These are phyloP conservation scores for Drosophila pseudoananassae DNA, from an alignment of 1,140 invertebrate species.

Conservation along the genomic window DNA sequence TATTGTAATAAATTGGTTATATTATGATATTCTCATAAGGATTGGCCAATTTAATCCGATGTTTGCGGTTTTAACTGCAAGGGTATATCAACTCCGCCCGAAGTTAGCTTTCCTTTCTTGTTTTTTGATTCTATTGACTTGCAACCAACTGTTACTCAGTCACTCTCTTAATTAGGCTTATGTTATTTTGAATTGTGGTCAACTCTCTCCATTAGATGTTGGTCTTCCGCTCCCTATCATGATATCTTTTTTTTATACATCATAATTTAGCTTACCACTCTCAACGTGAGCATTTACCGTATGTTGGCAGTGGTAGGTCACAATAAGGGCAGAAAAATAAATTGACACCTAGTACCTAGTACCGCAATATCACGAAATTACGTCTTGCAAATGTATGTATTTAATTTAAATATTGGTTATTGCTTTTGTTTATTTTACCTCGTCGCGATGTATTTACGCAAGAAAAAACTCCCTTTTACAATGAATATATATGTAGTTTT, in stretches of 20 bases:
- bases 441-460: too few relatives aligned
- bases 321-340: conserved; percentile 9
- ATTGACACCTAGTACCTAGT: background rate
- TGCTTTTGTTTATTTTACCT: too few relatives aligned
- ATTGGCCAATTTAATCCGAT: too few relatives aligned
- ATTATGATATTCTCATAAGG: too few relatives aligned
- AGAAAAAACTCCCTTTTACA: too few relatives aligned
- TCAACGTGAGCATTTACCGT: conserved; percentile 5
- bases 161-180: conserved; percentile 3
- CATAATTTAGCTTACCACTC: conserved; percentile 1
- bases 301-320: conserved; percentile 10
- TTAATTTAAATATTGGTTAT: too few relatives aligned
- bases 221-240: conserved; percentile 1
- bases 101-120: background rate
- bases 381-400: background rate
- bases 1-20: too few relatives aligned
- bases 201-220: background rate
- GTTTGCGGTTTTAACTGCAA: too few relatives aligned
- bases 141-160: background rate
- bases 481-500: too few relatives aligned
- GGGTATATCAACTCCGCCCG: too few relatives aligned
- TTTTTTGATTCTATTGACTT: conserved; percentile 1
- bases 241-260: conserved; percentile 10
- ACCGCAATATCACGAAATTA: conserved; percentile 4
- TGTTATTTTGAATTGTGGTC: background rate